phyloP scores from a whole-genome alignment of 92 coral and sea anemone genomes.

The Parazoanthus darwini region DNA sequence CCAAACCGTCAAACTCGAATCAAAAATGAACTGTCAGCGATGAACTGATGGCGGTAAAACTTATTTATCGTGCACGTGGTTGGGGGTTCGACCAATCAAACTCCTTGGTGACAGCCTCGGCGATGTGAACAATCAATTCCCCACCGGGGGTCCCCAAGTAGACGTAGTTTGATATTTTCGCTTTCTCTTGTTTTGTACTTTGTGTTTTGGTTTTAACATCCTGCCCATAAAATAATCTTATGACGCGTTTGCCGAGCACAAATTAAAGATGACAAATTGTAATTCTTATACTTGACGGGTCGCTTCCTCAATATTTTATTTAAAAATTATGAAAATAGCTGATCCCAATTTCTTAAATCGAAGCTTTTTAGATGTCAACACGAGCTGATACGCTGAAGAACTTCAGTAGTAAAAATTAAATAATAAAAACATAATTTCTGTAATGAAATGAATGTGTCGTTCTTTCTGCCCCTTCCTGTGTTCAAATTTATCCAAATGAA shows the following conservation, averaged over 20 bases:
- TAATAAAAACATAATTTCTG: constrained; percentile 29
- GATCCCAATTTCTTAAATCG: background rate
- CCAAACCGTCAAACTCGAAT: constrained; percentile 90
- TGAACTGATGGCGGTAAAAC: constrained; percentile 82
- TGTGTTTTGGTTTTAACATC: constrained; percentile 34
- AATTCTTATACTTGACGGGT: constrained; percentile 37
- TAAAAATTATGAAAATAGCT: constrained; percentile 17
- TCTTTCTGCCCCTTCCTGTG: constrained; percentile 30
- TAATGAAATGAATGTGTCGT: constrained; percentile 39
- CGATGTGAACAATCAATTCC: constrained; percentile 34
- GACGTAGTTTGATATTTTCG: constrained; percentile 18
- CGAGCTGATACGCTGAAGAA: constrained; percentile 10
- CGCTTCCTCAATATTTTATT: constrained; percentile 32
- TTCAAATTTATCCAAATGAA: constrained; percentile 14
- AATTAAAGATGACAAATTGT: constrained; percentile 40
- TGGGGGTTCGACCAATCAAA: constrained; percentile 47
- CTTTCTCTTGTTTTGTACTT: constrained; percentile 16
- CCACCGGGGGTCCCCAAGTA: constrained; percentile 44
- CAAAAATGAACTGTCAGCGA: constrained; percentile 96
- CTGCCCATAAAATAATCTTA: constrained; percentile 37
- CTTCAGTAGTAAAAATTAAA: constrained; percentile 17
- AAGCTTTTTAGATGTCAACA: constrained; percentile 17
- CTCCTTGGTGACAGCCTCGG: constrained; percentile 31
- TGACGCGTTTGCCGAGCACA: constrained; percentile 47
- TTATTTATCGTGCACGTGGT: constrained; percentile 98